These are phyloP conservation scores for Cheirogaleus medius DNA, from an alignment of 2,113 vertebrate genomes.

Conservation along the genomic window DNA sequence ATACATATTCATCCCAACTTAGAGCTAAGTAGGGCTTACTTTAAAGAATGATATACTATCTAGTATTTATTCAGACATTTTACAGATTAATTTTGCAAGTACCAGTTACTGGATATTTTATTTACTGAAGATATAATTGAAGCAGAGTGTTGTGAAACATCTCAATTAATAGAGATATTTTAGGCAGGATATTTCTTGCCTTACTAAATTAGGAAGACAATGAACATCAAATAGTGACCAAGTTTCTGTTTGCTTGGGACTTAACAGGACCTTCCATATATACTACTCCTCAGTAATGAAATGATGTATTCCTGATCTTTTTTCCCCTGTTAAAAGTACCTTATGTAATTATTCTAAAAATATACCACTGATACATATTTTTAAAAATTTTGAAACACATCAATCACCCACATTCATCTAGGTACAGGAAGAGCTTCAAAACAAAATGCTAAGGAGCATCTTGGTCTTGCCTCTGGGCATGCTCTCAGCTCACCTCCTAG, in stretches of 20 bases:
- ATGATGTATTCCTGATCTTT: not conserved
- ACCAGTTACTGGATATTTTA: conserved; percentile 45
- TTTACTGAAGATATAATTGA: conserved; percentile 58
- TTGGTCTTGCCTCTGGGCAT: not conserved
- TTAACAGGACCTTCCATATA: not conserved
- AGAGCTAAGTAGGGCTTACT: conserved; percentile 47
- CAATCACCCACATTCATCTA: not conserved
- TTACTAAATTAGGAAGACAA: conserved; percentile 34
- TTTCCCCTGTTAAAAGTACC: not conserved
- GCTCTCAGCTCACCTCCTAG: not conserved
- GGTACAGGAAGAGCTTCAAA: not conserved
- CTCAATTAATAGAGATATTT: conserved; percentile 25
- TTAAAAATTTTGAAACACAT: not conserved
- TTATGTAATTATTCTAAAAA: conserved; percentile 26
- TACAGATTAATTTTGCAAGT: conserved; percentile 52
- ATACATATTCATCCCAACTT: conserved; percentile 67
- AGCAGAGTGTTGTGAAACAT: conserved; percentile 6
- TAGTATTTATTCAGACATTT: conserved; percentile 66
- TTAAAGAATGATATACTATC: conserved; percentile 64
- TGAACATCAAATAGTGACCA: not conserved
- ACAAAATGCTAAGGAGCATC: not conserved
- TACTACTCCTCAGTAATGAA: not conserved
- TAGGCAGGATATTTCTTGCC: not conserved
- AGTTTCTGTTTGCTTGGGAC: not conserved
- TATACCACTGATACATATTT: not conserved